Evolutionary conservation across 2,113 vertebrate species (phyloP).

Genomic region (Chamaetylas fuelleborni): DNA sequence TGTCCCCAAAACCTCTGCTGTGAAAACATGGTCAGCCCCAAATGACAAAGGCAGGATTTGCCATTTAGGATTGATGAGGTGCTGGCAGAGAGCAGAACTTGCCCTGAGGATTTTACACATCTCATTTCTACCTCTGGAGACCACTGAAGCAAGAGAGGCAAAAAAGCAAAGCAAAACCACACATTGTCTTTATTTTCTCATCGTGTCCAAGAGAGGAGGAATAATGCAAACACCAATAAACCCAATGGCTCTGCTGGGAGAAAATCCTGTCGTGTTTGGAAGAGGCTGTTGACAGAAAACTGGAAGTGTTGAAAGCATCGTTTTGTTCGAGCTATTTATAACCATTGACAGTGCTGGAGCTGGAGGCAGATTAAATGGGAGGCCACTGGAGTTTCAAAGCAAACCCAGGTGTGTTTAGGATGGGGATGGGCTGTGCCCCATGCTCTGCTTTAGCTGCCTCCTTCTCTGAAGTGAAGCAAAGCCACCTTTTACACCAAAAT

Average conservation of each 20-base stretch:
- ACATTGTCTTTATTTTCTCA: not conserved
- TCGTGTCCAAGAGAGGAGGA: not conserved
- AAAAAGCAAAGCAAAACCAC: not conserved
- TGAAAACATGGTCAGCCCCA: not conserved
- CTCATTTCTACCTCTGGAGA: not conserved
- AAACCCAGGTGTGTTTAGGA: not conserved
- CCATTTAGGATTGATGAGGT: not conserved
- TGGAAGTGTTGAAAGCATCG: not conserved
- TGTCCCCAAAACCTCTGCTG: not conserved
- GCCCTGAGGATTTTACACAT: not conserved
- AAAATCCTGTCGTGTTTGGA: not conserved
- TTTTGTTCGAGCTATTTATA: not conserved
- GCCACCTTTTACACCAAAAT: not conserved
- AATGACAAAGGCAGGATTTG: not conserved
- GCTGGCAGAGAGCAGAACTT: not conserved
- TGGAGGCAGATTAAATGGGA: not conserved
- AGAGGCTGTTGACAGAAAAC: slow-evolving; percentile 35
- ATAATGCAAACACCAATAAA: not conserved
- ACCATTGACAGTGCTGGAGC: not conserved
- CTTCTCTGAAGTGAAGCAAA: not conserved
- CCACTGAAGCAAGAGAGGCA: not conserved
- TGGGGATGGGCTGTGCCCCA: not conserved
- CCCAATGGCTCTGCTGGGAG: not conserved
- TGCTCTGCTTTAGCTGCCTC: not conserved
- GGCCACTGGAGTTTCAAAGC: not conserved